Percentiles rank a stretch among this genome's conserved stretches.
These are phyloP conservation scores for Cryptophagus acutangulus DNA, from an alignment of 2,888 invertebrate genomes.

Conservation along the genomic window DNA sequence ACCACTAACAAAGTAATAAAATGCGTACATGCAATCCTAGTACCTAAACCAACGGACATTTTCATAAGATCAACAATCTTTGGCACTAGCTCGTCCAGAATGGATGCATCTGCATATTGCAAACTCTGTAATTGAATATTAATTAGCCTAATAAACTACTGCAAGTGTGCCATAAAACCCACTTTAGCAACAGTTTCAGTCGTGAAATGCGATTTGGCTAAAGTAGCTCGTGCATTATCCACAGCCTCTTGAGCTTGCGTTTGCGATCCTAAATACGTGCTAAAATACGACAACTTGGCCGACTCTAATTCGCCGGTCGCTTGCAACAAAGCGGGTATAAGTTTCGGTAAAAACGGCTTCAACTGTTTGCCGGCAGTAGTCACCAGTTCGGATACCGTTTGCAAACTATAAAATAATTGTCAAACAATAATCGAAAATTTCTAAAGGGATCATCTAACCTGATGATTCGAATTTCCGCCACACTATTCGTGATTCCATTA, in stretches of 20 bases:
- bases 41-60: slow-evolving; percentile 74
- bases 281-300: slow-evolving; percentile 71
- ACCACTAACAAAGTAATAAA: slow-evolving; percentile 65
- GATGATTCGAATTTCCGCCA: slow-evolving; percentile 73
- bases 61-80: slow-evolving; percentile 77
- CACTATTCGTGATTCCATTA: slow-evolving; percentile 72
- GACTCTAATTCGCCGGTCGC: slow-evolving; percentile 86
- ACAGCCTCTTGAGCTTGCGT: slow-evolving; percentile 68
- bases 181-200: slow-evolving; percentile 83
- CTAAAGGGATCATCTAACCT: slow-evolving; percentile 42
- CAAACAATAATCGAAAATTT: slow-evolving; percentile 16
- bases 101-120: slow-evolving; percentile 69
- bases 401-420: no score
- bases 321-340: slow-evolving; percentile 79
- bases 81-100: slow-evolving; percentile 75
- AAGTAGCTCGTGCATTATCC: slow-evolving; percentile 74
- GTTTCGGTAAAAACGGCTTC: slow-evolving; percentile 71
- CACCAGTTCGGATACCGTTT: slow-evolving; percentile 81
- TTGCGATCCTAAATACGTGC: slow-evolving; percentile 64
- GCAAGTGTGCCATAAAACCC: slow-evolving; percentile 18
- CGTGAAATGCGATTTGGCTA: slow-evolving; percentile 80
- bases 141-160: slow-evolving; percentile 4
- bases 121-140: slow-evolving; percentile 51
- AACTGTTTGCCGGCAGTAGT: slow-evolving; percentile 72
- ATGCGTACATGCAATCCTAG: slow-evolving; percentile 76